Percentiles rank a stretch among this genome's conserved stretches.
These are phyloP conservation scores for Alexandromys fortis DNA, from an alignment of 2,113 vertebrate species.

Conservation along the genomic window DNA sequence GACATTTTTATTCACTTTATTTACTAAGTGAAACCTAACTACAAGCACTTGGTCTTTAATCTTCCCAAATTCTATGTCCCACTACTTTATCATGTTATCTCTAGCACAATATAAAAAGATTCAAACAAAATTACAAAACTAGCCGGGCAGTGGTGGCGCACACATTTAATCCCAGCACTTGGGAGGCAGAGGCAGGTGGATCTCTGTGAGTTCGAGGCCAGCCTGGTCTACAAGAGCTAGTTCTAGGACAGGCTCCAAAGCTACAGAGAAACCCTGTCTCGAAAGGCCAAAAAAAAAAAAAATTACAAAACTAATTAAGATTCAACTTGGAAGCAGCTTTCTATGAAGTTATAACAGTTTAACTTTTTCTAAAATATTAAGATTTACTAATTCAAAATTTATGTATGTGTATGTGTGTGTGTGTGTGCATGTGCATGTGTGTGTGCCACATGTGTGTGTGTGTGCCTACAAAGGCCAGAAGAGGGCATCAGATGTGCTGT, in stretches of 20 bases:
- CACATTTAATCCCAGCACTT: no score
- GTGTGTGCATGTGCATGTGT: not conserved
- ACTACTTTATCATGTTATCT: conserved; percentile 70
- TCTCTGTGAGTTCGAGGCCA: no score
- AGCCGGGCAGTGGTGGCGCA: no score
- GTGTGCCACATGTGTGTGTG: no score
- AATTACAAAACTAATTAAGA: conserved; percentile 79
- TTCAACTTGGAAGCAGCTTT: conserved; percentile 71
- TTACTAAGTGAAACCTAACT: conserved; percentile 66
- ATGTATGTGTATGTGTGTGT: not conserved
- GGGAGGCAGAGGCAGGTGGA: no score
- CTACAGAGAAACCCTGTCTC: no score
- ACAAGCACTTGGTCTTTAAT: conserved; percentile 57
- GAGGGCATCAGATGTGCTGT: not conserved
- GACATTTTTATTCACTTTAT: conserved; percentile 69
- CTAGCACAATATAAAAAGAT: conserved; percentile 59
- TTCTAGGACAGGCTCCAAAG: no score
- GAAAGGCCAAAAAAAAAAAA: conserved; percentile 47
- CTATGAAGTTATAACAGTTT: conserved; percentile 50
- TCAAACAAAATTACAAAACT: conserved; percentile 74
- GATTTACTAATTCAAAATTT: not conserved
- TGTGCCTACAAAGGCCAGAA: not conserved
- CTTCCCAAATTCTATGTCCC: conserved; percentile 77
- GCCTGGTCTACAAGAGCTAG: no score
- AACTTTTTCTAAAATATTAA: not conserved